phyloP scores from a whole-genome alignment of 2,797 vertebrate genomes.

The Neostethus bicornis region DNA sequence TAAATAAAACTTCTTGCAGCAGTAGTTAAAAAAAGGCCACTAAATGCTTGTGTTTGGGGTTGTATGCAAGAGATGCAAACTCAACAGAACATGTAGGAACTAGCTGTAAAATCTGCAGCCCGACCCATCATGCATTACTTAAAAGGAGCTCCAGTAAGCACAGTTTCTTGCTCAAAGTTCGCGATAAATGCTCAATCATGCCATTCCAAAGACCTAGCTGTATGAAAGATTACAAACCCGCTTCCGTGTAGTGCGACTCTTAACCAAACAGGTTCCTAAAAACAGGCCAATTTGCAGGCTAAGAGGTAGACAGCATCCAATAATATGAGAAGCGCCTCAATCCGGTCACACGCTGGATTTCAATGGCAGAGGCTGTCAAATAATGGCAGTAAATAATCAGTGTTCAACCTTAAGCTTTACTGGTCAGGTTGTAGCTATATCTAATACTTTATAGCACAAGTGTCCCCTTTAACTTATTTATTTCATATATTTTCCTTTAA shows the following conservation, averaged over 20 bases:
- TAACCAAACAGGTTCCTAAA: conserved; percentile 21
- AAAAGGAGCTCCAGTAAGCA: conserved; percentile 34
- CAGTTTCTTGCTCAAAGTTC: conserved; percentile 30
- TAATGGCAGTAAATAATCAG: conserved; percentile 49
- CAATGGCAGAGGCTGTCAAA: conserved; percentile 59
- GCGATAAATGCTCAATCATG: conserved; percentile 45
- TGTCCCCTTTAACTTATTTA: conserved; percentile 21
- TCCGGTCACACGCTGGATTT: conserved; percentile 58
- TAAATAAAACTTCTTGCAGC: conserved; percentile 75
- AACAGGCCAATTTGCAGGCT: conserved; percentile 23
- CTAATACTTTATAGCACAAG: conserved; percentile 36
- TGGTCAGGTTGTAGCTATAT: conserved; percentile 29
- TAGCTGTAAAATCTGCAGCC: conserved; percentile 43
- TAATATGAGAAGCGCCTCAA: conserved; percentile 59
- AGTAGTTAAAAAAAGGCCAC: conserved; percentile 79
- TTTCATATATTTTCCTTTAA: conserved; percentile 36
- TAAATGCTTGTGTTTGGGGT: conserved; percentile 52
- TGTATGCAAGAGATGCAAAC: conserved; percentile 50
- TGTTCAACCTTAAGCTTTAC: conserved; percentile 33
- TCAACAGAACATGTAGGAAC: conserved; percentile 57
- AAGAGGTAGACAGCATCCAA: conserved; percentile 24
- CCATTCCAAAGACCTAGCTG: conserved; percentile 49
- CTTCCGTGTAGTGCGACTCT: conserved; percentile 36
- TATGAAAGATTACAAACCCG: conserved; percentile 49
- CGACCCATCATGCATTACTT: conserved; percentile 61